These are phyloP conservation scores for Ifrita kowaldi DNA, from an alignment of 2,113 vertebrate species.

Conservation along the genomic window DNA sequence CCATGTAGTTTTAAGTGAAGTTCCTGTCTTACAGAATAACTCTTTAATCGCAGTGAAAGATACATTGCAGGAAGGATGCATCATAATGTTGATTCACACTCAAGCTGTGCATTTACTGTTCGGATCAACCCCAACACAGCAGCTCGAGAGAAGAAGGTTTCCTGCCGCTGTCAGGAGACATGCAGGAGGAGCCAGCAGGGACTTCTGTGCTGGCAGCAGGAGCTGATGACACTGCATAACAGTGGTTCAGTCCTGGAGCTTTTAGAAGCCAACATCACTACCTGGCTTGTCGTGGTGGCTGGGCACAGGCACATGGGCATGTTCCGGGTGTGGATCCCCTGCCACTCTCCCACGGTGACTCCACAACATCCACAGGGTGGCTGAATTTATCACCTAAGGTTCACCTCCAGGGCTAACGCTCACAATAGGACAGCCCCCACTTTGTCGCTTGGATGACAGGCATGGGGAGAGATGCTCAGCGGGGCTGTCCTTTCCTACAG, in stretches of 20 bases:
- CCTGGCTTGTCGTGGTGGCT: neutral
- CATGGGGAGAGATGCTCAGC: neutral
- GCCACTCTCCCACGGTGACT: neutral
- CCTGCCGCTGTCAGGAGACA: neutral
- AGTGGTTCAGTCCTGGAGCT: accelerated
- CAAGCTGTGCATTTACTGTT: neutral
- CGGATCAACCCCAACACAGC: neutral
- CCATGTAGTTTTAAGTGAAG: too few relatives aligned
- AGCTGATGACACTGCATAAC: neutral
- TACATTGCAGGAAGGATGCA: constrained; percentile 15
- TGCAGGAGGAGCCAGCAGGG: neutral
- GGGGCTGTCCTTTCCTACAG: neutral
- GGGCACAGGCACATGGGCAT: accelerated
- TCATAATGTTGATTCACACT: constrained; percentile 14
- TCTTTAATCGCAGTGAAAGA: constrained; percentile 23
- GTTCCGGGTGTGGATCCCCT: neutral
- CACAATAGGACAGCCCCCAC: neutral
- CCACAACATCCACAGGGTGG: neutral
- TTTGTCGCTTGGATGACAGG: neutral
- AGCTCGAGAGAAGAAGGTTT: neutral
- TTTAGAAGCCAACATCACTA: accelerated
- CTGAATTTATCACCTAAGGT: neutral
- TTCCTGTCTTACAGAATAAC: too few relatives aligned
- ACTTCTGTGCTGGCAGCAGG: neutral
- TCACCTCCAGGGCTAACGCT: neutral